phyloP scores from a whole-genome alignment of 1,140 invertebrate species.

The Eumeta japonica region DNA sequence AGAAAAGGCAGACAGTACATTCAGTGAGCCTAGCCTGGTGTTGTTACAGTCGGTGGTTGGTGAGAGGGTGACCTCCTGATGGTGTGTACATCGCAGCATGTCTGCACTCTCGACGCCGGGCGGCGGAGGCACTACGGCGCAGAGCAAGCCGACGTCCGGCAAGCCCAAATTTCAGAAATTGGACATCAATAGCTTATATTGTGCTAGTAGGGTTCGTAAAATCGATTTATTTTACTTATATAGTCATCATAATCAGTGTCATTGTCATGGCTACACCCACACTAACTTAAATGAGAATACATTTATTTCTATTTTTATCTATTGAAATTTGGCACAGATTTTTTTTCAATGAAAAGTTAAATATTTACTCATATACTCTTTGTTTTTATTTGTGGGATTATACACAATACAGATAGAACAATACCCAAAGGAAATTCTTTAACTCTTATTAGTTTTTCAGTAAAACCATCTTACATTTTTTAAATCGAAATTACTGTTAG shows the following conservation, averaged over 20 bases:
- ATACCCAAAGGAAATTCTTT: too few relatives aligned
- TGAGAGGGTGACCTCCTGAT: slow-evolving; percentile 57
- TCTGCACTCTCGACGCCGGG: slow-evolving; percentile 59
- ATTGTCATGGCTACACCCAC: background rate
- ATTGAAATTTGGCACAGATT: too few relatives aligned
- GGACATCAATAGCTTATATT: slow-evolving; percentile 96
- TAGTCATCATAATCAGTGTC: background rate
- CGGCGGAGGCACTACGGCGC: slow-evolving; percentile 57
- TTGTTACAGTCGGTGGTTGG: slow-evolving; percentile 51
- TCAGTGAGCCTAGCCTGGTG: slow-evolving; percentile 17
- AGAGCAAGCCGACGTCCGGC: slow-evolving; percentile 55
- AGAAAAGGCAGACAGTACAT: too few relatives aligned
- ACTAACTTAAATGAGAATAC: too few relatives aligned
- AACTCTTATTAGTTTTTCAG: too few relatives aligned
- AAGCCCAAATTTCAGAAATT: slow-evolving; percentile 93
- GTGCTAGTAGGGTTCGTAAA: slow-evolving; percentile 74
- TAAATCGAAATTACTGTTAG: too few relatives aligned
- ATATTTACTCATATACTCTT: too few relatives aligned
- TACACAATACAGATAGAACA: too few relatives aligned
- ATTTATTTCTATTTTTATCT: too few relatives aligned
- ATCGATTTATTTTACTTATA: background rate
- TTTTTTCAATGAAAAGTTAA: too few relatives aligned
- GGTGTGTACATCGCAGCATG: slow-evolving; percentile 60
- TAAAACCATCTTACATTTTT: too few relatives aligned
- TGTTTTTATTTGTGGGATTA: too few relatives aligned